Evolutionary conservation across 2,797 vertebrate species (phyloP), one percentile per base, ranked within the genome.

Genomic region (Danio jaintianensis): DNA sequence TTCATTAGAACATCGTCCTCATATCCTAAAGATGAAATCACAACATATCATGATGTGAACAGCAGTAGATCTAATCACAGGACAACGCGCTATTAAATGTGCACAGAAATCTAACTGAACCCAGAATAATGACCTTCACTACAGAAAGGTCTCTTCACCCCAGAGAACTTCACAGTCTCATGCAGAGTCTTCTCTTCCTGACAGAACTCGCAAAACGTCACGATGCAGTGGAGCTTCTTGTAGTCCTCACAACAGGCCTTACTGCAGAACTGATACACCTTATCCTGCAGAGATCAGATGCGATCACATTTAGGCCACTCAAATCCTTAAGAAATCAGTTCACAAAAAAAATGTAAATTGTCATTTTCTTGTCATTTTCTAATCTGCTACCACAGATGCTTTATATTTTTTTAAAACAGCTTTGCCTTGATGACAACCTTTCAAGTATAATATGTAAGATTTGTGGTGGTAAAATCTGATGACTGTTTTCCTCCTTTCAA

Each of bases 181-280:
- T 99, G 96, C 48, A 99, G 93, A 0, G 97, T 99, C 93, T 98
- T 99, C 91, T 99, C 98, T 87, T 99, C 98, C 88, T 99, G 98
- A 89, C 98, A 99, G 91, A 96, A 96, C 92, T 99, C 97, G 73
- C 98, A 99, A 90, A 96, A 96, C 0, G 96, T 98, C 86, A 99
- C 97, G 73, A 99, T 98, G 90, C 97, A 99, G 87, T 99, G 97
- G 45, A 99, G 94, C 88, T 98, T 99, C 93, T 99, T 99, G 91
- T 97, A 98, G 90, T 99, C 98, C 87, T 97, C 98, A 85, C 97
- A 98, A 89, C 98, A 99, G 10, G 93, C 90, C 90, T 94, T 97
- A 89, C 97, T 97, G 90, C 98, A 99, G 93, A 99, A 99, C 90
- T 99, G 97, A 93, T 96, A 94, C 10, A 98, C 95, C 87, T 97